These are phyloP conservation scores for Coelopa pilipes DNA, from an alignment of 2,888 invertebrate species.

Conservation along the genomic window DNA sequence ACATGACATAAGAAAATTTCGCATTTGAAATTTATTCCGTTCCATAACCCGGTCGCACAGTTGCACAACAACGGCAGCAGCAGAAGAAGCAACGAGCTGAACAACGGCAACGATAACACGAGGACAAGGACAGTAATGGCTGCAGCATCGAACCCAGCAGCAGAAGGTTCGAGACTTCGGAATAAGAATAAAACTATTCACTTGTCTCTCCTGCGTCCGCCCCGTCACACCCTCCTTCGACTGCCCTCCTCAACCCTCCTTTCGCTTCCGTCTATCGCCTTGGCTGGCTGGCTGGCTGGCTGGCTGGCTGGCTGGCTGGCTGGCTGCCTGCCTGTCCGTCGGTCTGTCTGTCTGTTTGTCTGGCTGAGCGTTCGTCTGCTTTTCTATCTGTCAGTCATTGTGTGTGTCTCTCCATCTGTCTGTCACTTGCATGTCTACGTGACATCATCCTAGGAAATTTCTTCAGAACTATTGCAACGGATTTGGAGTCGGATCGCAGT, in stretches of 20 bases:
- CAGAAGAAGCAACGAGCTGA: not conserved
- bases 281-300: not conserved
- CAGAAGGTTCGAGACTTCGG: slow-evolving; percentile 30
- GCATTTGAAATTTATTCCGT: slow-evolving; percentile 35
- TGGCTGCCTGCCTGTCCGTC: slow-evolving; percentile 29
- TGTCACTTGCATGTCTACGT: slow-evolving; percentile 64
- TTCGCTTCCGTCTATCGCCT: not conserved
- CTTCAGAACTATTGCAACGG: slow-evolving; percentile 51
- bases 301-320: slow-evolving; percentile 24
- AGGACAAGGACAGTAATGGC: not conserved
- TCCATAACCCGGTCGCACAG: slow-evolving; percentile 42
- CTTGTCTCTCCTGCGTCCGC: slow-evolving; percentile 27
- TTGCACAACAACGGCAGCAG: slow-evolving; percentile 34
- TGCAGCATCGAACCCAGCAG: slow-evolving; percentile 15
- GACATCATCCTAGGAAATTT: slow-evolving; percentile 56
- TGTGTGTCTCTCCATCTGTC: slow-evolving; percentile 58
- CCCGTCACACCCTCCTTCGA: not conserved
- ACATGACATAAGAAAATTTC: slow-evolving; percentile 38
- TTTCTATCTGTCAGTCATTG: slow-evolving; percentile 57
- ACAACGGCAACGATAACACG: too few species aligned
- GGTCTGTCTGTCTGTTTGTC: slow-evolving; percentile 53
- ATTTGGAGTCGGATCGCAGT: slow-evolving; percentile 55
- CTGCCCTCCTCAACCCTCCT: not conserved
- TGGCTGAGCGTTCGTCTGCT: slow-evolving; percentile 21
- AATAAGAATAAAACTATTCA: slow-evolving; percentile 38